These are phyloP conservation scores for Hyaena hyaena DNA, from an alignment of 2,113 vertebrate genomes.

Conservation along the genomic window DNA sequence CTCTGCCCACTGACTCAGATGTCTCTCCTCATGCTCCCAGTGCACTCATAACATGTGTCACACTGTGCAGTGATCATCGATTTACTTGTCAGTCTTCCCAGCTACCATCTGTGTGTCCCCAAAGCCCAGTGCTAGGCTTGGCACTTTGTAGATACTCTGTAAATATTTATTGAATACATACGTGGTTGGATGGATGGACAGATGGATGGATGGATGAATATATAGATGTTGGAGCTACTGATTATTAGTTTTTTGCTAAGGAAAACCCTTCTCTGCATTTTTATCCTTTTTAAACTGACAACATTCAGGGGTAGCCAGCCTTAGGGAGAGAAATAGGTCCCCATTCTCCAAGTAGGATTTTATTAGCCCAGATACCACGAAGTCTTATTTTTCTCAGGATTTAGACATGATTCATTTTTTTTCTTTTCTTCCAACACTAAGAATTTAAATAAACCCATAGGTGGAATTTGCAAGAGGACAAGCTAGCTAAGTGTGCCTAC, in stretches of 20 bases:
- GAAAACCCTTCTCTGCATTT: background rate
- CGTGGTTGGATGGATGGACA: background rate
- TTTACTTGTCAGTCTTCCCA: background rate
- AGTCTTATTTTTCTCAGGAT: conserved; percentile 24
- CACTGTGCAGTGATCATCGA: rapidly evolving
- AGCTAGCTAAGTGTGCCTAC: background rate
- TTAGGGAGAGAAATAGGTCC: background rate
- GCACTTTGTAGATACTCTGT: background rate
- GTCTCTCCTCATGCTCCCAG: background rate
- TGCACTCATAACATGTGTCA: background rate
- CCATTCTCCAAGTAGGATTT: background rate
- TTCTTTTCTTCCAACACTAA: background rate
- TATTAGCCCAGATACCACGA: background rate
- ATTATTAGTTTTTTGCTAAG: conserved; percentile 11
- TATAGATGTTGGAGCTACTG: background rate
- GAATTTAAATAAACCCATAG: conserved; percentile 23
- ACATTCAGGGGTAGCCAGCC: background rate
- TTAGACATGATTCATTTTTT: conserved; percentile 32
- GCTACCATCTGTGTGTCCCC: background rate
- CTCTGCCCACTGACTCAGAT: background rate
- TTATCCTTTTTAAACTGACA: background rate
- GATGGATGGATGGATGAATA: background rate
- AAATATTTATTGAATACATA: background rate
- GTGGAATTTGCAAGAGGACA: conserved; percentile 6
- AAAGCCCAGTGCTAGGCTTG: background rate